Base-by-base conservation (phyloP, 2,113 vertebrate species). In the Lampris incognitus region DNA sequence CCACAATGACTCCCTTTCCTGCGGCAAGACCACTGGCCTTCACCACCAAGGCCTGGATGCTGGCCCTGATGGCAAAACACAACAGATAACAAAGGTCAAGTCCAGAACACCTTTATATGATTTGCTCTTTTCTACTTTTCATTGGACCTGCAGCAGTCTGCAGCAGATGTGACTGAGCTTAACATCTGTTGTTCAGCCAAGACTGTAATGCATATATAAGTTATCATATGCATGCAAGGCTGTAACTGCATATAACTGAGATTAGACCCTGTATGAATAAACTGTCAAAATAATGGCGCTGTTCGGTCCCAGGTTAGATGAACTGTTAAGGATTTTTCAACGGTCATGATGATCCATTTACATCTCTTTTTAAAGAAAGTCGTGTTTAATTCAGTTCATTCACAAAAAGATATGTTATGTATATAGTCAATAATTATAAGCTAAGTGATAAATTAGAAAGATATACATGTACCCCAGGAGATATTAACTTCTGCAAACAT, bases 21-120 rank as follows among this genome's bases (percentile, higher is more conserved):
- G 97, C 97, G 2, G 98, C 97, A 83, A 98, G 90, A 8, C 96
- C 97, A 36, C 97, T 99, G 54, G 98, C 97, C 90, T 99, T 99
- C 78, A 99, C 97, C 65, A 99, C 98, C 75, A 99, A 85, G 9
- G 97, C 97, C 0, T 96, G 97, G 73, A 98, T 98, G 66, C 94
- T 90, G 0, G 96, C 95, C 59, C 98, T 99, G 85, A 38, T 78
- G 5, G 66, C 3, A 42, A 58, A 1, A 9, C 57, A 42, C 39
- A 56, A 66, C 1, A 8, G 66, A 40, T 55, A 24, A 0, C 9
- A 36, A 39, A 6, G 68, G 55, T 61, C 58, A 59, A 36, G 4
- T 6, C 13, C 50, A 39, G 13, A 40, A 36, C 9, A 10, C n/a
- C 66, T 8, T 7, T 1, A 57, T 9, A 3, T 52, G 9, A 72